Evolutionary conservation across 1,140 invertebrate species (phyloP).

Genomic region (Glossosoma conforme): DNA sequence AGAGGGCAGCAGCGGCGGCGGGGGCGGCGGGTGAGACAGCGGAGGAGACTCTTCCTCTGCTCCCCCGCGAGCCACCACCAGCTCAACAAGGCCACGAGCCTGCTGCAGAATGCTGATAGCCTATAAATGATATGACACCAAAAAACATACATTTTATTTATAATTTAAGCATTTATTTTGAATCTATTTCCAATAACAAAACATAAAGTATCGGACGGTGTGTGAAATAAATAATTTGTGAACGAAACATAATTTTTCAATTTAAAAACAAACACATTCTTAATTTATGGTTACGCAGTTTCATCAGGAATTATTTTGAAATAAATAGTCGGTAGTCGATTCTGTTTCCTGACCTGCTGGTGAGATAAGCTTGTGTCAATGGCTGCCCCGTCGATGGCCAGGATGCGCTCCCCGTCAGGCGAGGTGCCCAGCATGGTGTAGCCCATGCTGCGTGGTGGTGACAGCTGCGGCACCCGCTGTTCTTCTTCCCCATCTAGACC

Average conservation of each 20-base stretch:
- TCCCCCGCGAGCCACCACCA: slow-evolving; percentile 59
- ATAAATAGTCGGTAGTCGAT: no score
- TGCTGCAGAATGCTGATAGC: slow-evolving; percentile 78
- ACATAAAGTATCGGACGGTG: no score
- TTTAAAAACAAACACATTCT: no score
- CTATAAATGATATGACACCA: no score
- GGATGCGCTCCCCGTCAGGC: slow-evolving; percentile 73
- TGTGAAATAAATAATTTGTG: no score
- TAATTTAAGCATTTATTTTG: no score
- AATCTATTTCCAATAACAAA: no score
- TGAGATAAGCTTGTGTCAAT: slow-evolving; percentile 81
- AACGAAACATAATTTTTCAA: no score
- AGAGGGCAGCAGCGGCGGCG: slow-evolving; percentile 37
- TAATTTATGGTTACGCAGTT: no score
- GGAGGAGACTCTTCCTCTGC: slow-evolving; percentile 20
- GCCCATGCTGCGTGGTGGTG: slow-evolving; percentile 50
- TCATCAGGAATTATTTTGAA: no score
- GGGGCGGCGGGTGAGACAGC: slow-evolving; percentile 23
- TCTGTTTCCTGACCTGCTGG: no score
- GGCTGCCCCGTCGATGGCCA: slow-evolving; percentile 83
- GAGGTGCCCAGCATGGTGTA: slow-evolving; percentile 35
- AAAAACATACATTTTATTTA: no score
- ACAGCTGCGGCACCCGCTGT: slow-evolving; percentile 57
- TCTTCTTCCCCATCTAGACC: slow-evolving; percentile 50
- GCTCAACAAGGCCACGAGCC: slow-evolving; percentile 67